Conservation (phyloP, 2,797 vertebrate species). For the Vireo griseus region DNA sequence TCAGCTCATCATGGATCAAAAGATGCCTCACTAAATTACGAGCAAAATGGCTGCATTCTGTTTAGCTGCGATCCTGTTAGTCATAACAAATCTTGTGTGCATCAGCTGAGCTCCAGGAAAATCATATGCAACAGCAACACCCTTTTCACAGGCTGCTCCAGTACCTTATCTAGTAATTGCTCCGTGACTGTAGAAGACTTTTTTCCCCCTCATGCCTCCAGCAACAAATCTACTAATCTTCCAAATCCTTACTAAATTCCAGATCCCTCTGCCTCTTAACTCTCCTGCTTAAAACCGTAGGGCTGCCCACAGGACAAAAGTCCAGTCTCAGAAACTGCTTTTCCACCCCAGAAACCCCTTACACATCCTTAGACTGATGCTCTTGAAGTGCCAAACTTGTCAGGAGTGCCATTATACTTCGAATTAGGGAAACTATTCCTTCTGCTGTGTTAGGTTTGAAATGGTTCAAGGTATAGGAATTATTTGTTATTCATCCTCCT, state of each 20-base stretch:
- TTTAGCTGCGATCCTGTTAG: not conserved
- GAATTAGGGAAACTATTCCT: not conserved
- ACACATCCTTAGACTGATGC: too few relatives aligned
- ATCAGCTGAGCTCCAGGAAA: not conserved
- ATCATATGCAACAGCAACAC: not conserved
- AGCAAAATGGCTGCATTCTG: not conserved
- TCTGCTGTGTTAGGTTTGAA: not conserved
- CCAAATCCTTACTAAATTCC: not conserved
- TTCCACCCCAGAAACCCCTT: not conserved
- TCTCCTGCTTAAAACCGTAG: not conserved
- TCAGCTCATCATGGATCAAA: not conserved
- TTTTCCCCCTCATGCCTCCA: fast-evolving
- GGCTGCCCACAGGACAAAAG: not conserved
- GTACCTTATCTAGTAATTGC: not conserved
- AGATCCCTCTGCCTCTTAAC: not conserved
- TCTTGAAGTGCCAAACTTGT: not conserved
- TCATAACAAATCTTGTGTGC: not conserved
- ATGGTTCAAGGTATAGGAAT: not conserved
- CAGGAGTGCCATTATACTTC: not conserved
- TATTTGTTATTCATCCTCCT: not conserved
- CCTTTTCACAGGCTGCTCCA: not conserved
- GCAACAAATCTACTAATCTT: not conserved
- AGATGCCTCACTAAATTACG: not conserved
- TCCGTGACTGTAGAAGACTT: not conserved
- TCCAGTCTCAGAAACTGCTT: not conserved